Percentiles rank a stretch among this genome's conserved stretches.
Conservation (phyloP, 2,113 vertebrate species). For the Myotis brandtii region DNA sequence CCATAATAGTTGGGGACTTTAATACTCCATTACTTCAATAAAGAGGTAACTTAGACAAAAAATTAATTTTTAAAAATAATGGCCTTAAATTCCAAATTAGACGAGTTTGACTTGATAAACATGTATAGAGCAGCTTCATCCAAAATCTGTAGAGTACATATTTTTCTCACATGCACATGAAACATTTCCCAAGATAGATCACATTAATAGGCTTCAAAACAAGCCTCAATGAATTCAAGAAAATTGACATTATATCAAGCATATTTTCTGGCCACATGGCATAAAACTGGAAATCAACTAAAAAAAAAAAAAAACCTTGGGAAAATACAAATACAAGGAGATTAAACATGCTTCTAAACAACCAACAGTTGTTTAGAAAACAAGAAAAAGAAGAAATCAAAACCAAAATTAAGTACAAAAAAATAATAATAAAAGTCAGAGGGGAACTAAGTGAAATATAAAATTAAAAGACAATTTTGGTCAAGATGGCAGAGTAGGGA, state of each 20-base stretch:
- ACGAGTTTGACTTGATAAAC: not conserved
- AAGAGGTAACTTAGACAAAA: not conserved
- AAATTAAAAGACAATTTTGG: not conserved
- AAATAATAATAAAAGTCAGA: not conserved
- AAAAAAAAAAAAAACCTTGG: not conserved
- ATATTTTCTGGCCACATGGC: not conserved
- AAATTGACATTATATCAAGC: not conserved
- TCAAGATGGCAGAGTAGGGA: not conserved
- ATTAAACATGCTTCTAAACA: not conserved
- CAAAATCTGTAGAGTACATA: not conserved
- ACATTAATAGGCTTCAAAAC: not conserved
- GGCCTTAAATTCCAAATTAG: not conserved
- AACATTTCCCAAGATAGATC: not conserved
- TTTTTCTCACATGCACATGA: not conserved
- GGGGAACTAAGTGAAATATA: not conserved
- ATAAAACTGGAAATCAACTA: not conserved
- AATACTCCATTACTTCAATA: not conserved
- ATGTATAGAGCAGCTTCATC: not conserved
- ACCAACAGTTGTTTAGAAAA: not conserved
- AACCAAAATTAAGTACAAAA: not conserved
- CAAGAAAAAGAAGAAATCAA: not conserved
- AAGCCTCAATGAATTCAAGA: not conserved
- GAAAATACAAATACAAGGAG: not conserved
- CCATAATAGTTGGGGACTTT: not conserved
- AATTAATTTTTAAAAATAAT: not conserved